Base-by-base conservation (phyloP, 2,113 vertebrate genomes). In the Brienomyrus longianalis region DNA sequence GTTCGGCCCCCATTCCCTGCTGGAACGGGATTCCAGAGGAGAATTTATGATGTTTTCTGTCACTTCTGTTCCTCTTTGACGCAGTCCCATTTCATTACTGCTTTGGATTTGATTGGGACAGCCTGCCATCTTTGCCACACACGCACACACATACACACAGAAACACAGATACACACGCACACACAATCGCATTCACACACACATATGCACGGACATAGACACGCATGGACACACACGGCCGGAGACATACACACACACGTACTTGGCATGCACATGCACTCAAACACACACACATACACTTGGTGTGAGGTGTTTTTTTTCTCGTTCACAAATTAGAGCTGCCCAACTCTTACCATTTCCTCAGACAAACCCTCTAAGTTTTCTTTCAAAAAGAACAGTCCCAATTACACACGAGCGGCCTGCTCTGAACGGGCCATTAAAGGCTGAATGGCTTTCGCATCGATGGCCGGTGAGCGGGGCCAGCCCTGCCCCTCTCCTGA, bases 271-370 rank as follows among this genome's bases (percentile, higher is more conserved):
- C 51, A 17, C 51, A 17, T 90, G 89, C 17, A 52, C 9, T 3
- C 51, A 54, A 19, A 90, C 90, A 90, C 17, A 52, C 51, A 70
- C 23, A 15, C 17, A 31, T 31, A 5, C 87, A 51, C 77, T 9
- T 83, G 85, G 54, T 88, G 27, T 10, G 54, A 13, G 83, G 80
- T 23, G 19, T 9, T 92, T 92, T 91, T 70, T 91, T 92, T 50
- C 89, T 89, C 92, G 91, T 95, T 95, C 94, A 95, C 95, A 96
- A 94, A 95, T 95, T 94, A 95, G 93, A 95, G 94, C 94, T 94
- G 94, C 94, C 95, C 35, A 94, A 94, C 89, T 90, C 92, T 86
- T 89, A 50, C 93, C 91, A 89, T 94, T 94, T 92, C 93, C 94
- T 93, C 91, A 91, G 54, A 90, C 51, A 88, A 87, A 85, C 77